Base-by-base conservation (phyloP, 2,888 invertebrate species). In the Plagodis dolabraria region DNA sequence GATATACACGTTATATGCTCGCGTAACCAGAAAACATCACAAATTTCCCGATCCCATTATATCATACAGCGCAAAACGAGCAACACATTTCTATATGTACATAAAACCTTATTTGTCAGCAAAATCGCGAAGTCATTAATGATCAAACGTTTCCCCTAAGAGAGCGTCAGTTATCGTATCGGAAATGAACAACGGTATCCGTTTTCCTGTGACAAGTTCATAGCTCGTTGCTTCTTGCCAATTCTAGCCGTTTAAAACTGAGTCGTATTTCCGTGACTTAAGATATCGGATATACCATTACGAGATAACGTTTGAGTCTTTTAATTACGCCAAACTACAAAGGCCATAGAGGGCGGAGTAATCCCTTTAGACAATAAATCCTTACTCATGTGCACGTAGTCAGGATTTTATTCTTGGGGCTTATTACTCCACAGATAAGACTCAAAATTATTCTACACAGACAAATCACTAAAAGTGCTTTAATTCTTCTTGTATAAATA, bases 281-380 rank as follows among this genome's bases (percentile, higher is more conserved):
- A 51, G 51, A 45, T 44, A 47, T 38, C 35, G 11, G 40, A 40
- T 48, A 7, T 42, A 22, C 1, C 22, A 22, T 22, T 22, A 33
- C n/a, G 12, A 40, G 33, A 35, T 11, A 47, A 46, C 33, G 47
- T 44, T 47, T n/a, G 40, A 38, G 51, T 52, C 50, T 54, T 60
- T 60, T 60, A 63, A 62, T 70, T 68, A 48, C 6, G 52, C 65
- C 62, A 59, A 63, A 52, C 69, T 10, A 65, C 69, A 73, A 69
- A 75, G 67, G 54, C 63, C 62, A 55, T 48, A 53, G 59, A 61
- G 48, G 65, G 55, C 62, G 53, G 64, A 67, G 64, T 69, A 71
- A 76, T 74, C 72, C 69, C 71, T 71, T 69, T 65, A 69, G 73
- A 70, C 72, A 71, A 72, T 77, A 75, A 72, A 73, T 74, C 68